Conservation (phyloP, 2,113 vertebrate genomes). For the Danionella cerebrum region DNA sequence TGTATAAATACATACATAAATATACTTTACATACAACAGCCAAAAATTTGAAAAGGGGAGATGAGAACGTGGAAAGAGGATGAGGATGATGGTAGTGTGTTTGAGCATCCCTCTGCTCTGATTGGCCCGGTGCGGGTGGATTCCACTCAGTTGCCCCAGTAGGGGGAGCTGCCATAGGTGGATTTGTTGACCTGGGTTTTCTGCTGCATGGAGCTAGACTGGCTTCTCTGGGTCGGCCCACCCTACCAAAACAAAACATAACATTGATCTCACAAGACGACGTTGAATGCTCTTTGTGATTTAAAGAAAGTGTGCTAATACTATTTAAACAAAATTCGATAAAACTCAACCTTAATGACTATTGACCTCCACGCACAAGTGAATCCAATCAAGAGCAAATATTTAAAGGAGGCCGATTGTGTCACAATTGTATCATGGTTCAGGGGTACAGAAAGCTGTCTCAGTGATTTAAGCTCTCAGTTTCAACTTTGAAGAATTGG, state of each 20-base stretch:
- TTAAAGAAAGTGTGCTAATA: no score
- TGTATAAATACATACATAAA: conserved; percentile 80
- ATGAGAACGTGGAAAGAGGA: conserved; percentile 58
- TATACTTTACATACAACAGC: conserved; percentile 79
- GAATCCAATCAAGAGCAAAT: no score
- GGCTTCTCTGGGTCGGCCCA: conserved; percentile 84
- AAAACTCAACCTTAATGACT: no score
- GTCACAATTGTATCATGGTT: no score
- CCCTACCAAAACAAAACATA: conserved; percentile 58
- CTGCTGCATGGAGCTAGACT: conserved; percentile 93
- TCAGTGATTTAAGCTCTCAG: no score
- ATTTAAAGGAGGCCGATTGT: no score
- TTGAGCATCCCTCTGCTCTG: conserved; percentile 47
- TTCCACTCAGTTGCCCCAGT: conserved; percentile 84
- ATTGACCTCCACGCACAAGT: no score
- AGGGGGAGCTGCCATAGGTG: conserved; percentile 93
- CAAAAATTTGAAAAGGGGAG: conserved; percentile 71
- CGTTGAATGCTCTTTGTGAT: neutral
- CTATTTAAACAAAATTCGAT: no score
- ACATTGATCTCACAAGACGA: neutral
- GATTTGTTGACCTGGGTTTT: conserved; percentile 98
- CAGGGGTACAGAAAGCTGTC: no score
- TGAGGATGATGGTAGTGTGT: conserved; percentile 54
- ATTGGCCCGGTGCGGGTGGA: conserved; percentile 24
- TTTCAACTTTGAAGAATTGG: no score